These are phyloP conservation scores for Sebastes schlegelii DNA, from an alignment of 2,113 vertebrate genomes.

Conservation along the genomic window DNA sequence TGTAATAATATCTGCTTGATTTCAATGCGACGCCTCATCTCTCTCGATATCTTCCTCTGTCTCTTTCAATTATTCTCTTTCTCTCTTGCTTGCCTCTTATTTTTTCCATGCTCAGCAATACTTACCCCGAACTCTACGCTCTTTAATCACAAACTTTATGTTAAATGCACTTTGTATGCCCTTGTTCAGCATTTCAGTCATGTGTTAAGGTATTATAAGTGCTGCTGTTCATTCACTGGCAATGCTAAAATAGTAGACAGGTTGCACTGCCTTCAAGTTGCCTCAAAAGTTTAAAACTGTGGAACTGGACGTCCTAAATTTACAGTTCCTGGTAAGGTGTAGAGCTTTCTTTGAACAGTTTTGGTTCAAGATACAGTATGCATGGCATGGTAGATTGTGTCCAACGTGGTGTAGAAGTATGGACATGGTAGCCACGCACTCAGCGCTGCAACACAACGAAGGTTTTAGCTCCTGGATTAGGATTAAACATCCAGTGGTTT, in stretches of 20 bases:
- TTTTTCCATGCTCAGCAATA: constrained; percentile 36
- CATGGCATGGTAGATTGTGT: not conserved
- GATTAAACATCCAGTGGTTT: constrained; percentile 70
- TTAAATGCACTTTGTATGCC: not conserved
- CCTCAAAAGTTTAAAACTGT: constrained; percentile 6
- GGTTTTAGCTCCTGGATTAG: constrained; percentile 73
- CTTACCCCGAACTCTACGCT: not conserved
- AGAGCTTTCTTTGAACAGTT: not conserved
- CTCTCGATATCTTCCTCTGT: constrained; percentile 2
- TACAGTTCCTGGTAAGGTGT: not conserved
- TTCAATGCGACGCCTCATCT: constrained; percentile 35
- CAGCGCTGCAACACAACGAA: constrained; percentile 9
- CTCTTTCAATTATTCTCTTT: constrained; percentile 21
- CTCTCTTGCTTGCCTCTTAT: not conserved
- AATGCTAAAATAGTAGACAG: constrained; percentile 1
- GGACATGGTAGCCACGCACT: constrained; percentile 17
- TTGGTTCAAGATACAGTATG: not conserved
- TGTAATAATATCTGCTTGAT: constrained; percentile 33
- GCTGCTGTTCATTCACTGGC: not conserved
- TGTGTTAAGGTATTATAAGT: not conserved
- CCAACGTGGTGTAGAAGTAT: not conserved
- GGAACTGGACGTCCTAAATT: not conserved
- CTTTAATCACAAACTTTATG: constrained; percentile 24
- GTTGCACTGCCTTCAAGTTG: not conserved
- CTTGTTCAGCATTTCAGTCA: constrained; percentile 9